Conservation (phyloP, 2,888 invertebrate species). For the Ennomos erosarius region DNA sequence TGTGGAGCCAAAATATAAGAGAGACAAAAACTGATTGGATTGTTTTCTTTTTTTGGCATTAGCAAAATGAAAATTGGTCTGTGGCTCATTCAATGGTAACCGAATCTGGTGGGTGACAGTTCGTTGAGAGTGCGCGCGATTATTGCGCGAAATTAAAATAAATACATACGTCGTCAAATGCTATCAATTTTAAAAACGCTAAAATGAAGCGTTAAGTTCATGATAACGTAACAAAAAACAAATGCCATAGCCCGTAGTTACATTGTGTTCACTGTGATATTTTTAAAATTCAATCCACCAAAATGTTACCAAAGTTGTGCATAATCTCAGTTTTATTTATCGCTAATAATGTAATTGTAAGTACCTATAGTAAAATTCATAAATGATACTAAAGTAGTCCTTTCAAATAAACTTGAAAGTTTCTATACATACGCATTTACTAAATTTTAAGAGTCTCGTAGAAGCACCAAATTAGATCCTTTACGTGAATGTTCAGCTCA, state of each 20-base stretch:
- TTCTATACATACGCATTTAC: not conserved
- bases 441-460: too few relatives aligned
- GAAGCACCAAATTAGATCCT: too few relatives aligned
- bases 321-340: conserved; percentile 48
- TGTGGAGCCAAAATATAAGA: too few relatives aligned
- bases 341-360: conserved; percentile 45
- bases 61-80: too few relatives aligned
- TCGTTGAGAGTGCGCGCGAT: too few relatives aligned
- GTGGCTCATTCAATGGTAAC: too few relatives aligned
- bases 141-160: conserved; percentile 26
- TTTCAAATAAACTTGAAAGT: not conserved
- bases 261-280: conserved; percentile 59
- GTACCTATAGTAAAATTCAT: conserved; percentile 39
- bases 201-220: conserved; percentile 7
- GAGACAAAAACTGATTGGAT: too few relatives aligned
- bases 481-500: too few relatives aligned
- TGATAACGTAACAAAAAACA: not conserved
- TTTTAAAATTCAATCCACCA: conserved; percentile 38
- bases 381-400: too few relatives aligned
- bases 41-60: too few relatives aligned
- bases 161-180: not conserved
- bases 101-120: too few relatives aligned
- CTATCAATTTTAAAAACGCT: not conserved
- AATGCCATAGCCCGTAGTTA: conserved; percentile 26
- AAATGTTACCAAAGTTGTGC: conserved; percentile 58